Percentiles rank a stretch among this genome's conserved stretches.
Conservation (phyloP, 2,888 invertebrate genomes). For the Standfussiana lucernea region DNA sequence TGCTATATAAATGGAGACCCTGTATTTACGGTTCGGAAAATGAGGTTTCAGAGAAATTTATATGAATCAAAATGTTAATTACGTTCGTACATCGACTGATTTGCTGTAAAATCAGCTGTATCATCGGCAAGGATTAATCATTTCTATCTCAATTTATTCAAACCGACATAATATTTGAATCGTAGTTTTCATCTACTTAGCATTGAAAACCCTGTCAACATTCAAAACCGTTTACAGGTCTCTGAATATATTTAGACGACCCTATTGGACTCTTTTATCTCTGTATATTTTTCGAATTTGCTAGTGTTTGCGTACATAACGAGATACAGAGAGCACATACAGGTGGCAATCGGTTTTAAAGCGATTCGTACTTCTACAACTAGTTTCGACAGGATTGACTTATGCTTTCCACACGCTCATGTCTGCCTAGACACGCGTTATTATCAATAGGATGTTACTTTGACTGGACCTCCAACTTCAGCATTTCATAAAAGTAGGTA, state of each 20-base stretch:
- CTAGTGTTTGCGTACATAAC: not conserved
- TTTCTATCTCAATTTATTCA: not conserved
- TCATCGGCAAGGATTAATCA: not conserved
- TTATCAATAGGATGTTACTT: not conserved
- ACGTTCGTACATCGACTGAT: not conserved
- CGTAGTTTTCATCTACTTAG: not conserved
- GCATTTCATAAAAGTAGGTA: not conserved
- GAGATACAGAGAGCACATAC: not conserved
- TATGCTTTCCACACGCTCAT: not conserved
- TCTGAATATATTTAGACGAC: not conserved
- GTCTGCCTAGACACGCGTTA: not conserved
- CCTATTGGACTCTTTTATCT: not conserved
- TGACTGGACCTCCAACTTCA: not conserved
- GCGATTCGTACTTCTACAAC: not conserved
- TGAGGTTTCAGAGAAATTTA: conserved; percentile 29
- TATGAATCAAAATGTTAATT: conserved; percentile 13
- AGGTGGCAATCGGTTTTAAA: not conserved
- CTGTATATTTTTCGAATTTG: not conserved
- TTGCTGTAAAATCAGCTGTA: not conserved
- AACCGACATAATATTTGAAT: not conserved
- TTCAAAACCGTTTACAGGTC: conserved; percentile 3
- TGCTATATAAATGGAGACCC: conserved; percentile 39
- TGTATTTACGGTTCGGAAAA: conserved; percentile 40
- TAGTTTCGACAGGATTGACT: not conserved
- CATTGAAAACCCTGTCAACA: not conserved